Conservation (phyloP, 2,888 invertebrate species). For the Eupithecia subfuscata region DNA sequence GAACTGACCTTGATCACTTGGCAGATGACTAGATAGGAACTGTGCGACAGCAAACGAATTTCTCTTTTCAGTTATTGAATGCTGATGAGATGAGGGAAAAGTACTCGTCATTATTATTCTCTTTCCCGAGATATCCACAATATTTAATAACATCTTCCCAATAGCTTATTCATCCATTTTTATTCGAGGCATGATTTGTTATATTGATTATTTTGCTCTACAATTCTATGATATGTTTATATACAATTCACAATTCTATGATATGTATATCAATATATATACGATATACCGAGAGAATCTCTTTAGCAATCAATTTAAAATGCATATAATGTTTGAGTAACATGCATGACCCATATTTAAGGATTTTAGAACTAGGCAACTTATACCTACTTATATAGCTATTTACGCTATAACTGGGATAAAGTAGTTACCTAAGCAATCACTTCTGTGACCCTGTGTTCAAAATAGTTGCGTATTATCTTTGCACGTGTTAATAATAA, state of each 20-base stretch:
- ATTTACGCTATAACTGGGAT: not conserved
- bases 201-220: not conserved
- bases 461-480: not conserved
- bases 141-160: not conserved
- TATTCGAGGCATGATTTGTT: not conserved
- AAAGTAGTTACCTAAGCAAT: not conserved
- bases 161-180: not conserved
- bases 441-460: not conserved
- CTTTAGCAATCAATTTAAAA: not conserved
- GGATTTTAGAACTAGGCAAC: not conserved
- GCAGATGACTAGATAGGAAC: not conserved
- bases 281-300: not conserved
- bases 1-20: constrained; percentile 1
- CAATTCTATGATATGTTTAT: not conserved
- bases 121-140: not conserved
- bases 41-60: not conserved
- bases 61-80: not conserved
- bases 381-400: not conserved
- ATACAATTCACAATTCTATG: too few species aligned
- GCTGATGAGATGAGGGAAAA: not conserved
- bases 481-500: not conserved
- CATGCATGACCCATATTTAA: not conserved
- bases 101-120: not conserved
- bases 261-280: too few species aligned
- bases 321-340: not conserved